Base-by-base conservation (phyloP, 2,888 invertebrate species). In the Lydus trimaculatus region DNA sequence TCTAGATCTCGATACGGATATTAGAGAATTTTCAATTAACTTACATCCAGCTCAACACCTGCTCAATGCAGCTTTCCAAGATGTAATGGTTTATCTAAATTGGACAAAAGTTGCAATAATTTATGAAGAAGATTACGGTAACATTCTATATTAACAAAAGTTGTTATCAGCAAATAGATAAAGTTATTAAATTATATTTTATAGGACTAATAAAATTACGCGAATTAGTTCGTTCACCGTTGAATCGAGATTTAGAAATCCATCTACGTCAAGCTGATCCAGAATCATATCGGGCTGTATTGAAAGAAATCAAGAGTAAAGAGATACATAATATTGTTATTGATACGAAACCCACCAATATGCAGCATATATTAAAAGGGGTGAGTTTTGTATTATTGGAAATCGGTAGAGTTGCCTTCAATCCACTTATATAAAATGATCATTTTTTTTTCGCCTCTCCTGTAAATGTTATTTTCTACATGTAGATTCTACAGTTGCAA, bases 61-160 rank as follows among this genome's bases (percentile, higher is more conserved):
- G 73, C 88, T 95, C 72, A 92, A 93, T 81, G 84, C 86, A 72
- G 94, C 94, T 52, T 92, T 92, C 80, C 88, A 91, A 76, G 94
- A 94, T 84, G 89, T 94, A 72, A 91, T 95, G 86, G 86, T 87
- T 66, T 92, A 92, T 82, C 89, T 94, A 78, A 92, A 93, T 80
- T 95, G 95, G 94, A 92, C 92, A 17, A 89, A 89, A 80, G 91
- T 94, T 72, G 94, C 93, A 62, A 90, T 95, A 73, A 87, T 95
- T 65, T 94, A 93, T 84, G 94, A 95, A 82, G 92, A 92, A 80
- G 91, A 93, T 79, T 90, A 90, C 78, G 91, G 92, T 92, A 74
- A 85, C 11, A 15, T 23, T 33, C 31, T 59, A 43, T 58, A 33
- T 68, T 63, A n/a, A n/a, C n/a, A n/a, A n/a, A n/a, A n/a, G n/a